These are phyloP conservation scores for Pelosia muscerda DNA, from an alignment of 2,888 invertebrate species.

Conservation along the genomic window DNA sequence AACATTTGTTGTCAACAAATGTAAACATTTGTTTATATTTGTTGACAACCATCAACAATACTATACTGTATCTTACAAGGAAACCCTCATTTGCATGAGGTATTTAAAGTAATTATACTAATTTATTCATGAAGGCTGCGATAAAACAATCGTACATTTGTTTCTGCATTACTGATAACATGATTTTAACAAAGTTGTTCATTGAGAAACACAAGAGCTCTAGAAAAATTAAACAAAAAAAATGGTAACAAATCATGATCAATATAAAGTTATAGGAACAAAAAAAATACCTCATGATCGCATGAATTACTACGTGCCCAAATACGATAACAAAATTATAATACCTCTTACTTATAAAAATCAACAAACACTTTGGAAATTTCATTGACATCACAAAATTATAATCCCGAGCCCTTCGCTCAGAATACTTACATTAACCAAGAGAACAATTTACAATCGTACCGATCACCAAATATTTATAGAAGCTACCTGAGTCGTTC, in stretches of 20 bases:
- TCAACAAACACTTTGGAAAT: constrained; percentile 37
- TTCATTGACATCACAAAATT: constrained; percentile 11
- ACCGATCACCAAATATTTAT: constrained; percentile 2
- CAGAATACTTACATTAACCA: constrained; percentile 5
- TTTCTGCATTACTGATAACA: neutral
- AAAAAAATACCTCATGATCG: constrained; percentile 44
- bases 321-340: constrained; percentile 42
- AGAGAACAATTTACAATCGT: constrained; percentile 7
- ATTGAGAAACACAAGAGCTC: constrained; percentile 38
- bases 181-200: constrained; percentile 4
- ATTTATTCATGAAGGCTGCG: constrained; percentile 1
- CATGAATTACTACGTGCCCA: constrained; percentile 23
- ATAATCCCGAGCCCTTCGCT: neutral
- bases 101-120: constrained; percentile 12
- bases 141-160: neutral
- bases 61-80: neutral
- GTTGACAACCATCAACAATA: neutral
- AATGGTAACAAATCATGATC: constrained; percentile 54
- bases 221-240: constrained; percentile 21
- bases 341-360: constrained; percentile 45
- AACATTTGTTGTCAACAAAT: neutral
- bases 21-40: neutral
- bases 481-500: neutral
- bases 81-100: neutral
- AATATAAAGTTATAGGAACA: constrained; percentile 34